Evolutionary conservation across 2,888 invertebrate genomes (phyloP).

Genomic region (Drosophila macrospina): DNA sequence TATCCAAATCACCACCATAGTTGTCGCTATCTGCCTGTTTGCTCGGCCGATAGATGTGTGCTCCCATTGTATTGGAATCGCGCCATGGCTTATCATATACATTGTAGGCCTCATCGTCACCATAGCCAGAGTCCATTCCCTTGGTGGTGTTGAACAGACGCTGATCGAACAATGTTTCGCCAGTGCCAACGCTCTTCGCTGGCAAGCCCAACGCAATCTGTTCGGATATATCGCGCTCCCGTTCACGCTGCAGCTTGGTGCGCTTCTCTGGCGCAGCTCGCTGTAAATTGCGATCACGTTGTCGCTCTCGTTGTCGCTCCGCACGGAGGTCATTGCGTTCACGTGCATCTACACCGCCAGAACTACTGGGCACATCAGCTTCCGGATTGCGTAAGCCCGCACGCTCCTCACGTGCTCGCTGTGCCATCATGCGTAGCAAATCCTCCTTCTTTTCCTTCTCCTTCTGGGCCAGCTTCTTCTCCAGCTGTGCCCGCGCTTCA

Average conservation of each 20-base stretch:
- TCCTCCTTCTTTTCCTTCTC: constrained; percentile 99
- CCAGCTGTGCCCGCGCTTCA: constrained; percentile 97
- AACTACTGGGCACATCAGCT: constrained; percentile 79
- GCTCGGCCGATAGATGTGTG: constrained; percentile 95
- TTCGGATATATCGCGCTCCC: constrained; percentile 98
- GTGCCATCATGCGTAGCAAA: constrained; percentile 95
- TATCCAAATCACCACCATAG: constrained; percentile 96
- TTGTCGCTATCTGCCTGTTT: constrained; percentile 95
- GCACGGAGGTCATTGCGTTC: constrained; percentile 95
- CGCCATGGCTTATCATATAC: constrained; percentile 99
- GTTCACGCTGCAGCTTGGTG: constrained; percentile 93
- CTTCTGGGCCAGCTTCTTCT: constrained; percentile 97
- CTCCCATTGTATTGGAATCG: constrained; percentile 92
- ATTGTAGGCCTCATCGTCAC: constrained; percentile 98
- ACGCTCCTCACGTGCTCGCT: constrained; percentile 97
- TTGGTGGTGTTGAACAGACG: constrained; percentile 96
- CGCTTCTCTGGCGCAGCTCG: constrained; percentile 97
- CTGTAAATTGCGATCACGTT: constrained; percentile 96
- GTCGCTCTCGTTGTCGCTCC: constrained; percentile 95
- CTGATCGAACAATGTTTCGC: constrained; percentile 97
- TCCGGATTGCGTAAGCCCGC: constrained; percentile 89
- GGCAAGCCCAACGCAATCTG: constrained; percentile 99
- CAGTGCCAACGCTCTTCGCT: constrained; percentile 89
- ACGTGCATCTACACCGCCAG: constrained; percentile 87
- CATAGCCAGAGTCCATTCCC: constrained; percentile 96